Base-by-base conservation (phyloP, 2,888 invertebrate species). In the Phorcus lineatus region DNA sequence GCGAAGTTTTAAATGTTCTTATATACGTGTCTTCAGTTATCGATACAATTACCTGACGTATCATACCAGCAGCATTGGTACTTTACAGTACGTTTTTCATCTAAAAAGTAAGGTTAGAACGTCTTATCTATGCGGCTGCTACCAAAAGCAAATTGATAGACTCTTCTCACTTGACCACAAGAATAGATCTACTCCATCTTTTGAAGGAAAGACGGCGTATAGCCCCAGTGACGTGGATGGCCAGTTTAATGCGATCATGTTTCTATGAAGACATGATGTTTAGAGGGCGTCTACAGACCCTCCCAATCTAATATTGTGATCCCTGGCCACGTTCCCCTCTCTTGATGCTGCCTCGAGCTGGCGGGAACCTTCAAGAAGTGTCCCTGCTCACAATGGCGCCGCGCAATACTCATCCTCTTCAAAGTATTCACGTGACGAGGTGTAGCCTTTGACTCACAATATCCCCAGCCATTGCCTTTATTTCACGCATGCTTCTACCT, bases 301-400 rank as follows among this genome's bases (percentile, higher is more conserved):
- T 40, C 36, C 70, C 70, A 70, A 70, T 70, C 70, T 70, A 70
- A 70, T 70, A 70, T 36, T 70, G 70, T 36, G 36, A 70, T 19
- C 36, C 70, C 70, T 36, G 24, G 40, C 70, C 70, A 70, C 70
- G 70, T 70, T 70, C 40, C 7, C n/a, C 11, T 16, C 36, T 36
- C 70, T 70, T 40, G 4, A 70, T 13, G 17, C 40, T n/a, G 11
- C 4, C 36, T 17, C 17, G 70, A 70, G 70, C 70, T 36, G 70
- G 36, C 28, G 67, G 67, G 67, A 16, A 28, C n/a, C 28, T 67
- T 24, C 31, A 28, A 67, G 67, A 67, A 67, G 67, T 67, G 67
- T 40, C 40, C 19, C 70, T 9, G 28, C 36, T 31, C 70, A 70
- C 70, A 70, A 70, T 70, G 70, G 70, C 70, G 70, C n/a, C 70